Base-by-base conservation (phyloP, 2,888 invertebrate species). In the Cryptus viduatorius region DNA sequence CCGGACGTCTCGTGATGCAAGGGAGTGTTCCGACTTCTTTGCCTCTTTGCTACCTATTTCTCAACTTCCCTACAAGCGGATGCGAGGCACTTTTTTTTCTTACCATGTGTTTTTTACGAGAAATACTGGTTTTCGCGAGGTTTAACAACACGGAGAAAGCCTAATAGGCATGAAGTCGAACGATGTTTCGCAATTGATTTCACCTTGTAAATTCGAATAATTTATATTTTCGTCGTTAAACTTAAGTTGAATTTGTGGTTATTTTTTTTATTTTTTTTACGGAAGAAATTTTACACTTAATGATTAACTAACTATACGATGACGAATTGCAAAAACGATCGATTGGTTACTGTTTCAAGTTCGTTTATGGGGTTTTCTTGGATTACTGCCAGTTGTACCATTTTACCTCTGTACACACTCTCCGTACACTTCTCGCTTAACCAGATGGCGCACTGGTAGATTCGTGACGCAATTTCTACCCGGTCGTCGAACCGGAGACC, bases 401-500 rank as follows among this genome's bases (percentile, higher is more conserved):
- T 77, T 12, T 1, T 64, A 53, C 50, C 64, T 73, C 67, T 64
- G 76, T 80, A 73, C 44, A 44, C 12, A 14, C 29, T 29, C 56
- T 56, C 77, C 48, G 69, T 67, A 77, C 72, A 56, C 64, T 72
- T 77, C 72, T 79, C 61, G 69, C 69, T 82, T 68, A 64, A 81
- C 79, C 82, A 73, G 84, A 84, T 87, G 86, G 83, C 87, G 86
- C 71, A 79, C 78, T 72, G 46, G 79, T 81, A 64, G 78, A 73
- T 75, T 78, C 73, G 76, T 90, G 89, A 90, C 88, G 89, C 87
- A 90, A 91, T 89, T 87, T 79, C 75, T 78, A 72, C 37, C 83
- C 87, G 91, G 91, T 91, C 91, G 88, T 89, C 89, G 90, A 91
- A 90, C 92, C 85, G 84, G 77, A 88, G 89, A 86, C 86, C 83